Conservation (phyloP, 2,797 vertebrate species). For the Adelosebastes latens region DNA sequence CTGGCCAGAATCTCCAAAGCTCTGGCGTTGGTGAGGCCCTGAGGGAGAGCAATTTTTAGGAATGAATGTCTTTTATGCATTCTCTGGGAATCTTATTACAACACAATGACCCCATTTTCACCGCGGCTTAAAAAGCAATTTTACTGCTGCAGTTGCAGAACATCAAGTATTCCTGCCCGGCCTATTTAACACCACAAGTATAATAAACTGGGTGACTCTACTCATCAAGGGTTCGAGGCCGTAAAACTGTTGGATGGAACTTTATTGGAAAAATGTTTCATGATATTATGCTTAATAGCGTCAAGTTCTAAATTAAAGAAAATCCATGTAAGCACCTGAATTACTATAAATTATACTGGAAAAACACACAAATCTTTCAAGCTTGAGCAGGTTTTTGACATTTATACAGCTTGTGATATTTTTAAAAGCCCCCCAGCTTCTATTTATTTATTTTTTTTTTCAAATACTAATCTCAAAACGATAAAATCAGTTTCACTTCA, state of each 20-base stretch:
- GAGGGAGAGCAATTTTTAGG: conserved; percentile 24
- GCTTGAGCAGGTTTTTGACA: neutral
- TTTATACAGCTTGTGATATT: conserved; percentile 23
- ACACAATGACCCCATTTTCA: conserved; percentile 53
- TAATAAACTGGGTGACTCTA: conserved; percentile 41
- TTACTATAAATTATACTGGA: neutral
- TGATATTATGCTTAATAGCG: conserved; percentile 10
- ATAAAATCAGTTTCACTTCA: conserved; percentile 47
- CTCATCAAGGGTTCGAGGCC: conserved; percentile 24
- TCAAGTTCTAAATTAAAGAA: conserved; percentile 26
- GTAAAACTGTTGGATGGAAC: conserved; percentile 21
- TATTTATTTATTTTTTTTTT: neutral
- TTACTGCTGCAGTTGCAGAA: conserved; percentile 57
- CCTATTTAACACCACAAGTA: conserved; percentile 55
- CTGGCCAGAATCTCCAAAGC: conserved; percentile 87
- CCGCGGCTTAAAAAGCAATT: conserved; percentile 50
- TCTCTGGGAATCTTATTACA: conserved; percentile 39
- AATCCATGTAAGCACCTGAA: conserved; percentile 9
- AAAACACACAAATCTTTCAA: neutral
- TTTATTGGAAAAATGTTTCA: neutral
- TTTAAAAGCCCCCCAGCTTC: neutral
- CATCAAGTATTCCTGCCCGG: conserved; percentile 47
- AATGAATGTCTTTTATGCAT: conserved; percentile 22
- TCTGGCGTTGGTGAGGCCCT: conserved; percentile 87
- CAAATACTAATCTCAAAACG: conserved; percentile 5